phyloP scores from a whole-genome alignment of 2,113 vertebrate species.

The Glaucidium brasilianum region DNA sequence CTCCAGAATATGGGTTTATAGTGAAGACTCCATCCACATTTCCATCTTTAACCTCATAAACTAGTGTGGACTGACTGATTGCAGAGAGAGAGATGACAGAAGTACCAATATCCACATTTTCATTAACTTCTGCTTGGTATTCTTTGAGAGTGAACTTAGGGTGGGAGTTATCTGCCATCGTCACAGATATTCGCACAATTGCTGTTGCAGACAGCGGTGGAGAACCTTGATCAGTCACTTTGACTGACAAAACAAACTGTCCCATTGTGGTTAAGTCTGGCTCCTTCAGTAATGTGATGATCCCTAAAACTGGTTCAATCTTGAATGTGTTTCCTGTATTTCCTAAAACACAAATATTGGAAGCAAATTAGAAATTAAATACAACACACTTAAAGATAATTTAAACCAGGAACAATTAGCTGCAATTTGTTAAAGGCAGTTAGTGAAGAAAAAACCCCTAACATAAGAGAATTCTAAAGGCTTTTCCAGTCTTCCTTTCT shows the following conservation, averaged over 20 bases:
- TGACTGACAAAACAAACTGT: constrained; percentile 91
- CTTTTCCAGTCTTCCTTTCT: not conserved
- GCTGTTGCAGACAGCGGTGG: constrained; percentile 88
- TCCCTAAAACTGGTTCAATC: constrained; percentile 91
- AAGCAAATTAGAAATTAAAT: constrained; percentile 39
- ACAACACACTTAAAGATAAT: not conserved
- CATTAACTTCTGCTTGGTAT: constrained; percentile 90
- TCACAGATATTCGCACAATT: constrained; percentile 88
- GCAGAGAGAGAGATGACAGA: constrained; percentile 87
- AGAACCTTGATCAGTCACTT: constrained; percentile 87
- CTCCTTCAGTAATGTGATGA: constrained; percentile 87
- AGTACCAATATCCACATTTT: constrained; percentile 87
- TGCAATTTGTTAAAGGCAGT: not conserved
- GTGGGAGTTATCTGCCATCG: constrained; percentile 89
- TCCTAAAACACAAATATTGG: constrained; percentile 77
- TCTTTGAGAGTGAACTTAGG: constrained; percentile 91
- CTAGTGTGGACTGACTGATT: constrained; percentile 89
- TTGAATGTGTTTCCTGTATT: constrained; percentile 90
- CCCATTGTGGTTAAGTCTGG: constrained; percentile 87
- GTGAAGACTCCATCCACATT: constrained; percentile 82
- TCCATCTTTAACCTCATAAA: constrained; percentile 90
- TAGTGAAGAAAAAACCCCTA: not conserved
- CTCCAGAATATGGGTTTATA: constrained; percentile 95
- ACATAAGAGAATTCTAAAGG: not conserved
- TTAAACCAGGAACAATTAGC: not conserved